Conservation (phyloP, 2,888 invertebrate species). For the Elaeidobius kamerunicus region DNA sequence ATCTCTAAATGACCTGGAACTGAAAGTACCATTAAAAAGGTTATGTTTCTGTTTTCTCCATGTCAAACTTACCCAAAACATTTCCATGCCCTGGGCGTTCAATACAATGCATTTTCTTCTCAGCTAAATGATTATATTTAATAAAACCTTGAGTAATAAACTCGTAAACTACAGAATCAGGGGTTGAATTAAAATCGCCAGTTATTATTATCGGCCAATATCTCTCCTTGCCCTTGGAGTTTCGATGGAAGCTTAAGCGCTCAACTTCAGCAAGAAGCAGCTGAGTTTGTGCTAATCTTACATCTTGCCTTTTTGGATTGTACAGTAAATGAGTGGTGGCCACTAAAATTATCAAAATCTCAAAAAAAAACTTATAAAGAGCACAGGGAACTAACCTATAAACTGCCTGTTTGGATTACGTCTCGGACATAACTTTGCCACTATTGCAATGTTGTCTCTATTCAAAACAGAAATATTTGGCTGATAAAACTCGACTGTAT, state of each 20-base stretch:
- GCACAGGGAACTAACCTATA: constrained; percentile 45
- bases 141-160: constrained; percentile 65
- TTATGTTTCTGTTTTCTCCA: background rate
- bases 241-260: constrained; percentile 59
- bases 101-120: constrained; percentile 32
- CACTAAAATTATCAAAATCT: constrained; percentile 53
- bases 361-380: too few relatives aligned
- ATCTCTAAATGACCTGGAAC: constrained; percentile 48
- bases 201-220: constrained; percentile 81
- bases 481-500: constrained; percentile 68
- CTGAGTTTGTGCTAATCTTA: constrained; percentile 85
- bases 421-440: constrained; percentile 68
- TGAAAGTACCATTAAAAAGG: constrained; percentile 22
- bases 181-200: constrained; percentile 90
- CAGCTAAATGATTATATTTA: constrained; percentile 47
- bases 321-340: constrained; percentile 94
- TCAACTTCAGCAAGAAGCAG: constrained; percentile 83
- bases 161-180: constrained; percentile 67
- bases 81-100: constrained; percentile 34
- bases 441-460: constrained; percentile 84
- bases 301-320: constrained; percentile 85
- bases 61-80: constrained; percentile 18
- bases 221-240: constrained; percentile 6
- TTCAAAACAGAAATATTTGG: constrained; percentile 65
- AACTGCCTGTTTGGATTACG: constrained; percentile 54